phyloP scores from a whole-genome alignment of 1,140 invertebrate genomes.

The Pachyrhynchus sulphureomaculatus region DNA sequence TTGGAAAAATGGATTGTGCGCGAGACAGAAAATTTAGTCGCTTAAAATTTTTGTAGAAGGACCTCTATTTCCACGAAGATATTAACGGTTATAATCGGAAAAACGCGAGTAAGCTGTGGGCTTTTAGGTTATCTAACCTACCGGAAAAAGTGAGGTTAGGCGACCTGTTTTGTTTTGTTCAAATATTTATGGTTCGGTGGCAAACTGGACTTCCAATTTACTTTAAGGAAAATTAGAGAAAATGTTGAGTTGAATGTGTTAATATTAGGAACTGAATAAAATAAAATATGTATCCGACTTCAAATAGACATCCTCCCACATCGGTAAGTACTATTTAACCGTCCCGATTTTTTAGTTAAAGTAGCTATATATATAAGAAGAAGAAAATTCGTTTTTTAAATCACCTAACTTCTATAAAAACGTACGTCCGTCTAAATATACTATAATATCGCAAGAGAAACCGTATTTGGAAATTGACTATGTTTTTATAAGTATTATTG shows the following conservation, averaged over 20 bases:
- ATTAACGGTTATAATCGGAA: not conserved
- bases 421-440: no score
- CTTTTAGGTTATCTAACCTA: not conserved
- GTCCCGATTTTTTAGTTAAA: no score
- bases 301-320: not conserved
- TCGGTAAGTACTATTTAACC: not conserved
- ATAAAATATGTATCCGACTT: not conserved
- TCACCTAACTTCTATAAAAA: no score
- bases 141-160: not conserved
- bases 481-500: no score
- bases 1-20: constrained; percentile 5
- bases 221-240: no score
- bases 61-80: not conserved
- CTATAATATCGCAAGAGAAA: no score
- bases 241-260: no score
- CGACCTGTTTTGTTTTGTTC: not conserved
- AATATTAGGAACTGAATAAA: not conserved
- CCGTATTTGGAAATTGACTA: no score
- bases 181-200: not conserved
- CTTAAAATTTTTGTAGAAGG: not conserved
- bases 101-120: not conserved
- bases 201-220: not conserved
- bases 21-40: not conserved
- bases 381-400: no score
- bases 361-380: no score